These are phyloP conservation scores for Aythya baeri DNA, from an alignment of 2,113 vertebrate species.

Conservation along the genomic window DNA sequence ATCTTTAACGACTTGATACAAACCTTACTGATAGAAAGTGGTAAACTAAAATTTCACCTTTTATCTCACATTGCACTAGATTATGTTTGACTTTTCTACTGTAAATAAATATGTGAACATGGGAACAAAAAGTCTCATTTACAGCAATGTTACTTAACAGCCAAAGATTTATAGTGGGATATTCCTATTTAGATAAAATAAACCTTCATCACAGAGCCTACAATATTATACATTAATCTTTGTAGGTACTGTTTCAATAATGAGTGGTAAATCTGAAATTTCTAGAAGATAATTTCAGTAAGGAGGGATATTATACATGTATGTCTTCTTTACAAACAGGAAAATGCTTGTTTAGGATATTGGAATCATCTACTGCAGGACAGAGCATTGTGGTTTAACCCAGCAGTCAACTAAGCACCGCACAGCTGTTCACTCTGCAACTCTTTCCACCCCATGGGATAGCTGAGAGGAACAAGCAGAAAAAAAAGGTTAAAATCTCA, in stretches of 20 bases:
- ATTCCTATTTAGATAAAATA: neutral
- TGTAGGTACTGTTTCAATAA: neutral
- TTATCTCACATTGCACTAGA: neutral
- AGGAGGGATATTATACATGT: neutral
- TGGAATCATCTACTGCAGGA: neutral
- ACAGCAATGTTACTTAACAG: neutral
- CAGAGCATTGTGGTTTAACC: neutral
- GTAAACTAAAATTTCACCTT: neutral
- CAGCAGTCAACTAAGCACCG: too few species aligned
- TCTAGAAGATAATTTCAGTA: neutral
- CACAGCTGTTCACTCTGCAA: too few species aligned
- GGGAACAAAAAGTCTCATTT: neutral
- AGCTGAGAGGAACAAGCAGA: too few species aligned
- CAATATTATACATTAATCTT: neutral
- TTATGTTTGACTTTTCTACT: neutral
- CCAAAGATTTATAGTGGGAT: neutral
- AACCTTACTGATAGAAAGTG: neutral
- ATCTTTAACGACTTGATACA: neutral
- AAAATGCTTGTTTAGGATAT: neutral
- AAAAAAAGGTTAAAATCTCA: too few species aligned
- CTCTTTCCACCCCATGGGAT: too few species aligned
- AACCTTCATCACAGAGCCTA: neutral
- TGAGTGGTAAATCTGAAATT: neutral
- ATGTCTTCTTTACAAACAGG: neutral
- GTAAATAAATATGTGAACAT: neutral